phyloP scores from a whole-genome alignment of 2,113 vertebrate genomes.

The human (Homo sapiens) region GRCh38 chr1:96114501-96115000 shows the following conservation, averaged over 20 bases:
- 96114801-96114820: neutral
- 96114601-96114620: neutral
- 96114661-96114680: neutral
- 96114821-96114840: neutral
- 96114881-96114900: neutral
- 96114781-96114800: neutral
- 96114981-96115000: neutral
- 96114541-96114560: neutral
- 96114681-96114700: neutral
- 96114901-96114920: neutral
- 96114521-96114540: neutral
- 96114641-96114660: neutral
- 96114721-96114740: neutral
- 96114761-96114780: neutral
- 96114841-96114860: neutral
- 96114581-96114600: neutral
- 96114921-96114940: neutral
- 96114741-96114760: neutral
- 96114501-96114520: neutral
- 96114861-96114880: neutral
- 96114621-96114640: neutral
- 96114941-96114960: neutral
- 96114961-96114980: neutral
- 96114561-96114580: neutral
- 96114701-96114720: neutral